Conservation (phyloP, 1,140 invertebrate genomes). For the Eriocheir sinensis region DNA sequence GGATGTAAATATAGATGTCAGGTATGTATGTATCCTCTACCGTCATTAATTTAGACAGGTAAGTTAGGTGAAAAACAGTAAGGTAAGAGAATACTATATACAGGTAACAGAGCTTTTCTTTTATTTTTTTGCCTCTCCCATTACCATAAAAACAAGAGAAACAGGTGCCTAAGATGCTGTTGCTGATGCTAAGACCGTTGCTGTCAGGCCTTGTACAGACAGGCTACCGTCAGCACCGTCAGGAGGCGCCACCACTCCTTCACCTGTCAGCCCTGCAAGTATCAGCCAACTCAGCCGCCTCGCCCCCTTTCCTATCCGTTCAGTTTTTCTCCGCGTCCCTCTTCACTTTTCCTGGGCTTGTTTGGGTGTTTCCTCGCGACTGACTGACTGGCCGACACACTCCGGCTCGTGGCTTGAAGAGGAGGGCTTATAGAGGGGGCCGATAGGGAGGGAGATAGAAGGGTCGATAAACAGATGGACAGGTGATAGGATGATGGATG, state of each 20-base stretch:
- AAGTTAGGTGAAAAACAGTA: too few relatives aligned
- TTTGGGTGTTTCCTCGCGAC: background rate
- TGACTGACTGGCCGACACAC: background rate
- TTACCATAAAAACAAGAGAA: too few relatives aligned
- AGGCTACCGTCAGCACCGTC: background rate
- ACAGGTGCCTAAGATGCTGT: background rate
- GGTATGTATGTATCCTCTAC: too few relatives aligned
- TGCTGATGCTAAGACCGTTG: background rate
- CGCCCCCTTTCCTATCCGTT: background rate
- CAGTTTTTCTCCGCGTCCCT: background rate
- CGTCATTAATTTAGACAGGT: too few relatives aligned
- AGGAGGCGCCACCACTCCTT: background rate
- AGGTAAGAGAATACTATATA: too few relatives aligned
- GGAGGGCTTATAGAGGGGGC: background rate
- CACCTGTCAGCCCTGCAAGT: background rate
- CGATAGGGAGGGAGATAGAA: background rate
- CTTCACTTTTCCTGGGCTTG: background rate
- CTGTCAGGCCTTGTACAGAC: background rate
- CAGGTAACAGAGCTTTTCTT: too few relatives aligned
- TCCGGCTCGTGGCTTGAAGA: background rate
- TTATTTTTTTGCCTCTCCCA: too few relatives aligned
- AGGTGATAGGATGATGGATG: background rate
- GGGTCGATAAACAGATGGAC: background rate
- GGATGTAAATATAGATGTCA: too few relatives aligned
- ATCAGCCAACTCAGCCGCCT: background rate